Evolutionary conservation across 1,140 invertebrate species (phyloP).

Genomic region (Drosophila trapezifrons): DNA sequence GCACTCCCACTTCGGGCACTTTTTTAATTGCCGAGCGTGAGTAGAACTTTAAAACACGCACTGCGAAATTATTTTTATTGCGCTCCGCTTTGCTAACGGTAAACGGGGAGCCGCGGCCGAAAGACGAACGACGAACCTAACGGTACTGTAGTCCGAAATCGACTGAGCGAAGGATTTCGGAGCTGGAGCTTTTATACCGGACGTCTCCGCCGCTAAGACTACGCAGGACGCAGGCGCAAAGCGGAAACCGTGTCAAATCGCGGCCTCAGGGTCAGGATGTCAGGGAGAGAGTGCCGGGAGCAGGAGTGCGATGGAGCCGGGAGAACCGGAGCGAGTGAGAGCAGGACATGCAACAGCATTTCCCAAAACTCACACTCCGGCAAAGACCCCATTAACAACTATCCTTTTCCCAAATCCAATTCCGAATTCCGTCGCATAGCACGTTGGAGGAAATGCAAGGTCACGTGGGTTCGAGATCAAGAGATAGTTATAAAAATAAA

Average conservation of each 20-base stretch:
- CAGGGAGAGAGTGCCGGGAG: conserved; percentile 25
- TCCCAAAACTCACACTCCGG: conserved; percentile 29
- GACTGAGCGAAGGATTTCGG: conserved; percentile 58
- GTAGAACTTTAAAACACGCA: conserved; percentile 67
- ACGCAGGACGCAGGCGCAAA: conserved; percentile 70
- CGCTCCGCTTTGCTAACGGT: conserved; percentile 28
- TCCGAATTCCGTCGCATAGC: conserved; percentile 1
- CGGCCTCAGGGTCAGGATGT: conserved; percentile 47
- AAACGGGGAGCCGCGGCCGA: not conserved
- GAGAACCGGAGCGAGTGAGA: conserved; percentile 9
- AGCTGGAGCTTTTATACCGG: conserved; percentile 57
- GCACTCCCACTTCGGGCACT: conserved; percentile 34
- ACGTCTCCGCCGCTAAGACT: conserved; percentile 15
- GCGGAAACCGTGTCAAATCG: conserved; percentile 69
- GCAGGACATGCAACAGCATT: conserved; percentile 64
- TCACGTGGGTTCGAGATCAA: conserved; percentile 16
- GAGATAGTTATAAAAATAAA: not conserved
- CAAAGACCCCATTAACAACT: conserved; percentile 7
- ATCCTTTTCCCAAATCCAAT: conserved; percentile 8
- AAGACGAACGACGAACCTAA: conserved; percentile 40
- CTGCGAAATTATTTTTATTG: conserved; percentile 62
- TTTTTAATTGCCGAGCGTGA: conserved; percentile 54
- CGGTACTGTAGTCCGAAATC: conserved; percentile 68
- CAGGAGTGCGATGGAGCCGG: conserved; percentile 1
- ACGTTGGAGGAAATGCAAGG: not conserved